These are phyloP conservation scores for Incurvaria masculella DNA, from an alignment of 2,888 invertebrate species.

Conservation along the genomic window DNA sequence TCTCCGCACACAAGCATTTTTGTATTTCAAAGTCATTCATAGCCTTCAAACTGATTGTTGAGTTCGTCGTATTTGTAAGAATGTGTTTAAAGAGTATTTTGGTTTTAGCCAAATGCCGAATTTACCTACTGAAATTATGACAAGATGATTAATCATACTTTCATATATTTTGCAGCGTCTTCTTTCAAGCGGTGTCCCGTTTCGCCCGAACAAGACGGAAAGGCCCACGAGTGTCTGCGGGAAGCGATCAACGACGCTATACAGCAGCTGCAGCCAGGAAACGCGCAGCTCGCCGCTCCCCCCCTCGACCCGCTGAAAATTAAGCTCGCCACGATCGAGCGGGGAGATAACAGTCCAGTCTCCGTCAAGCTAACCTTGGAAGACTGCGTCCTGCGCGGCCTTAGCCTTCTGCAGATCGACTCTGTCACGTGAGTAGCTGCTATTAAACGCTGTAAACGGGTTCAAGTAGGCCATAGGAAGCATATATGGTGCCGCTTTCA, in stretches of 20 bases:
- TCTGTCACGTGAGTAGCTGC: conserved; percentile 11
- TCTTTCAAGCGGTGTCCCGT: conserved; percentile 21
- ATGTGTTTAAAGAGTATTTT: too few species aligned
- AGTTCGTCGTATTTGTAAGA: too few species aligned
- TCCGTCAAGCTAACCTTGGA: conserved; percentile 10
- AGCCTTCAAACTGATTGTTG: too few species aligned
- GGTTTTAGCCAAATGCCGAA: too few species aligned
- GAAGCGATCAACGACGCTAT: conserved; percentile 18
- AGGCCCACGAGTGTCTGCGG: conserved; percentile 21
- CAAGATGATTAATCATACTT: too few species aligned
- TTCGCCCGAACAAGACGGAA: conserved; percentile 17
- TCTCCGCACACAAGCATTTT: too few species aligned
- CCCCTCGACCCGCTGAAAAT: conserved; percentile 13
- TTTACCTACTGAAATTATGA: too few species aligned
- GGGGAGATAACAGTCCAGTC: conserved; percentile 5
- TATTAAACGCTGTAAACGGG: too few species aligned
- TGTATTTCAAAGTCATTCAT: too few species aligned
- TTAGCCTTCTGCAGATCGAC: conserved; percentile 4
- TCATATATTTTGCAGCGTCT: too few species aligned
- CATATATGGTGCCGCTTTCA: too few species aligned
- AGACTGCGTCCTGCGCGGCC: conserved; percentile 9
- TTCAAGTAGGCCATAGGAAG: too few species aligned
- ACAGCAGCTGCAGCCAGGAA: conserved; percentile 16
- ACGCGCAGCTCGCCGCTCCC: conserved; percentile 10
- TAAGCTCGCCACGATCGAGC: not conserved